phyloP scores from a whole-genome alignment of 2,888 invertebrate genomes.

The Pyrrhopygopsis socrates region DNA sequence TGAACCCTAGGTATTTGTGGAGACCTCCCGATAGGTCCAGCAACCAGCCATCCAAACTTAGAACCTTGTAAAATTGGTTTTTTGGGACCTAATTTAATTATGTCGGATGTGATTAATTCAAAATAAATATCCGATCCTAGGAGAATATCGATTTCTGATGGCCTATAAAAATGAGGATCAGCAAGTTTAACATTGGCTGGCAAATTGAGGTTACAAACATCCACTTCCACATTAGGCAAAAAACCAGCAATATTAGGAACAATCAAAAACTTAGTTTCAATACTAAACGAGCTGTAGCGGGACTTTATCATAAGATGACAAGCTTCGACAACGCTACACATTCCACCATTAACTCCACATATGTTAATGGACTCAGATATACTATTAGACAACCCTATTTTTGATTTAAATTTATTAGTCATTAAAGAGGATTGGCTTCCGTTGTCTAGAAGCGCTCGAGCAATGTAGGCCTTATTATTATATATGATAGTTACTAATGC shows the following conservation, averaged over 20 bases:
- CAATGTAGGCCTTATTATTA: slow-evolving; percentile 5
- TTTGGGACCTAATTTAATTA: neutral
- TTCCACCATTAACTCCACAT: slow-evolving; percentile 14
- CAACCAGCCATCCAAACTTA: slow-evolving; percentile 35
- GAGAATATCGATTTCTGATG: slow-evolving; percentile 16
- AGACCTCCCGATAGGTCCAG: neutral
- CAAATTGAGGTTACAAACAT: neutral
- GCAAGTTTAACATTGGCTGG: slow-evolving; percentile 5
- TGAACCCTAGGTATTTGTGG: neutral
- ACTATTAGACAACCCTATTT: slow-evolving; percentile 8
- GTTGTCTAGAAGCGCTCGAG: neutral
- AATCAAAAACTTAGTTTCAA: neutral
- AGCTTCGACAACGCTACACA: neutral
- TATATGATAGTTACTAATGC: neutral
- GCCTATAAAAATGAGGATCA: slow-evolving; percentile 16
- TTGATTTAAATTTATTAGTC: slow-evolving; percentile 11
- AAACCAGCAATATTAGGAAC: neutral
- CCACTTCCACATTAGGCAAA: neutral
- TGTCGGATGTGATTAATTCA: neutral
- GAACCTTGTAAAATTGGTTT: neutral
- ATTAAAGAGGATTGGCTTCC: slow-evolving; percentile 26
- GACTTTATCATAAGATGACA: neutral
- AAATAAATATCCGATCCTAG: neutral
- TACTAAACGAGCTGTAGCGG: neutral
- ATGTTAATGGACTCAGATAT: slow-evolving; percentile 2